Evolutionary conservation across 2,113 vertebrate species (phyloP).

Genomic region (Trichomycterus rosablanca): DNA sequence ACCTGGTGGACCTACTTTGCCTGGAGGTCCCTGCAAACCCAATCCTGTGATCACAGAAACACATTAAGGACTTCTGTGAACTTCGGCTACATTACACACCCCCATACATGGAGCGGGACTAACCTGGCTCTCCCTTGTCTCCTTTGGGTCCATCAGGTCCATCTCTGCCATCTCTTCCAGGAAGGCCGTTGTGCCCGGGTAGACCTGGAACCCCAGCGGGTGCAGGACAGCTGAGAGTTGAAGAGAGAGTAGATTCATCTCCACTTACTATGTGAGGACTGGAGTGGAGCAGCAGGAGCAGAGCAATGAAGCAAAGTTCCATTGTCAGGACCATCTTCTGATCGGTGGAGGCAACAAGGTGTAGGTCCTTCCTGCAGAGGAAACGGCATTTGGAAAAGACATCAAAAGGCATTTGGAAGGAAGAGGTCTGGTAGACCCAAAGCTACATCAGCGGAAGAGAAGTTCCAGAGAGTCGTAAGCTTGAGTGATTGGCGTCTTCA

Average conservation of each 20-base stretch:
- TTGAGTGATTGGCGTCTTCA: too few species aligned
- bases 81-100: too few species aligned
- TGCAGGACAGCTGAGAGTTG: conserved; percentile 20
- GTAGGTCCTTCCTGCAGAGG: too few species aligned
- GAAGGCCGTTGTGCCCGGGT: conserved; percentile 35
- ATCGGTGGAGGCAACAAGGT: too few species aligned
- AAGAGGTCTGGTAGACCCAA: too few species aligned
- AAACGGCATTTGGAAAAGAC: too few species aligned
- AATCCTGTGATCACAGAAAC: conserved; percentile 4
- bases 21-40: conserved; percentile 21
- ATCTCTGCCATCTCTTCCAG: conserved; percentile 32
- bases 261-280: neutral
- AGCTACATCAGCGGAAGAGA: too few species aligned
- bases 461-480: too few species aligned
- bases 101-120: too few species aligned
- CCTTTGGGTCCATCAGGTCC: conserved; percentile 34
- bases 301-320: neutral
- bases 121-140: conserved; percentile 36
- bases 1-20: conserved; percentile 28
- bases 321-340: conserved; percentile 12
- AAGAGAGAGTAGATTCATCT: conserved; percentile 1
- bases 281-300: conserved; percentile 24
- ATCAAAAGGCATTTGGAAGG: too few species aligned
- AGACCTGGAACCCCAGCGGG: conserved; percentile 28
- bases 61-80: too few species aligned